Conservation (phyloP, 2,888 invertebrate species). For the Trissolcus japonicus region DNA sequence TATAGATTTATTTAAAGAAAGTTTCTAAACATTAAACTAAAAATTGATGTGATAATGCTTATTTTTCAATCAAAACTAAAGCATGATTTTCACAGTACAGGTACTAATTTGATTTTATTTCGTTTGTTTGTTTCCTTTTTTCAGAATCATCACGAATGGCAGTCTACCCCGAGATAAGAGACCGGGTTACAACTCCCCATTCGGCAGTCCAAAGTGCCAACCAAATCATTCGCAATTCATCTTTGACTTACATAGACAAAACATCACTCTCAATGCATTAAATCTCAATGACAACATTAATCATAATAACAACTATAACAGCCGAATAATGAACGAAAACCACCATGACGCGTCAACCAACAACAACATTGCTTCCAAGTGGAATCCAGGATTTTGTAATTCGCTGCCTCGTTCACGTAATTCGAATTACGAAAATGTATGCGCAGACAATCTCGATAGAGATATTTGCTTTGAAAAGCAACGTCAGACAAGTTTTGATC, state of each 20-base stretch:
- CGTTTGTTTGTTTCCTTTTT: too few relatives aligned
- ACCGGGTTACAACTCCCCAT: constrained; percentile 74
- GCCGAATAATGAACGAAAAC: constrained; percentile 31
- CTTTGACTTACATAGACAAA: constrained; percentile 75
- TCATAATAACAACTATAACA: constrained; percentile 46
- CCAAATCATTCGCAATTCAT: constrained; percentile 71
- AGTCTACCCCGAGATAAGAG: constrained; percentile 86
- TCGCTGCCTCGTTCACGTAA: constrained; percentile 65
- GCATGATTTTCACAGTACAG: too few relatives aligned
- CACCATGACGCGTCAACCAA: constrained; percentile 62
- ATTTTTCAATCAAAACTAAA: too few relatives aligned
- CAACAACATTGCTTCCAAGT: constrained; percentile 65
- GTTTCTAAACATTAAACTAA: too few relatives aligned
- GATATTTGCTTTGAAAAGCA: constrained; percentile 59
- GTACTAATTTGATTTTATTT: not conserved
- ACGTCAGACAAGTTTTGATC: constrained; percentile 14
- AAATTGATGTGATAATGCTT: too few relatives aligned
- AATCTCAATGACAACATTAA: constrained; percentile 57
- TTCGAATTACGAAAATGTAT: constrained; percentile 69
- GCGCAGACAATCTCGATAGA: constrained; percentile 51
- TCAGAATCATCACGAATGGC: constrained; percentile 92
- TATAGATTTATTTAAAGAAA: too few relatives aligned
- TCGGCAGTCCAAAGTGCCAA: constrained; percentile 71
- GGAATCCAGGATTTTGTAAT: constrained; percentile 63
- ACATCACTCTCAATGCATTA: constrained; percentile 19